Base-by-base conservation (phyloP, 2,113 vertebrate genomes). In the Odocoileus virginianus region DNA sequence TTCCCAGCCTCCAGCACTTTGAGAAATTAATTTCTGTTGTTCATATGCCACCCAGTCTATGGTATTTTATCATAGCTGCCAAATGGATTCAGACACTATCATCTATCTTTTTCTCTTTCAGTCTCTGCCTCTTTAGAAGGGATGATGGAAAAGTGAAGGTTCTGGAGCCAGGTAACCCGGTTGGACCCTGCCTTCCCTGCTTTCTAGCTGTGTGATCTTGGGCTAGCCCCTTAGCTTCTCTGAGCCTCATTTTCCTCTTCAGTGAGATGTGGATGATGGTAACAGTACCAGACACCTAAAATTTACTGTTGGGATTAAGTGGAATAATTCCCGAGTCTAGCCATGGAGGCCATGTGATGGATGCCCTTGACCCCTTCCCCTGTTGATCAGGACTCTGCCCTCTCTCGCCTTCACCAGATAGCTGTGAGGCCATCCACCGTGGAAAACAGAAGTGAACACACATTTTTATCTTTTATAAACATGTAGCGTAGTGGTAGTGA, bases 351-450 rank as follows among this genome's bases (percentile, higher is more conserved):
- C 7, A 36, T 3, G 11, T 17, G 28, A 12, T 0, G 2, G 25
- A 15, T 0, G 5, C 27, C 11, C 10, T 2, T 6, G 58, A 30
- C 8, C n/a, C 14, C 3, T 60, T 50, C 6, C 36, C 33, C 58
- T 14, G 3, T 1, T 1, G 30, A 67, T 7, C 14, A 5, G 2
- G 40, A 25, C 8, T 33, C 0, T 89, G 16, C 14, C 25, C 36
- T 21, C 36, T 13, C 30, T 40, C 1, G 3, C 30, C 9, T 83
- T 81, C 40, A n/a, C n/a, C 8, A 28, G 58, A 50, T 13, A 23
- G 21, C n/a, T 13, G n/a, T 57, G 25, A 1, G 11, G 76, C 15
- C 0, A 0, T 16, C 40, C 30, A 21, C 7, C 14, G 0, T 0
- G 13, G 40, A 82, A 61, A 76, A 67, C 61, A 43, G 30, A 58